Percentiles rank a stretch among this genome's conserved stretches.
phyloP scores from a whole-genome alignment of 2,888 invertebrate species.

The Tolmerus cingulatus region DNA sequence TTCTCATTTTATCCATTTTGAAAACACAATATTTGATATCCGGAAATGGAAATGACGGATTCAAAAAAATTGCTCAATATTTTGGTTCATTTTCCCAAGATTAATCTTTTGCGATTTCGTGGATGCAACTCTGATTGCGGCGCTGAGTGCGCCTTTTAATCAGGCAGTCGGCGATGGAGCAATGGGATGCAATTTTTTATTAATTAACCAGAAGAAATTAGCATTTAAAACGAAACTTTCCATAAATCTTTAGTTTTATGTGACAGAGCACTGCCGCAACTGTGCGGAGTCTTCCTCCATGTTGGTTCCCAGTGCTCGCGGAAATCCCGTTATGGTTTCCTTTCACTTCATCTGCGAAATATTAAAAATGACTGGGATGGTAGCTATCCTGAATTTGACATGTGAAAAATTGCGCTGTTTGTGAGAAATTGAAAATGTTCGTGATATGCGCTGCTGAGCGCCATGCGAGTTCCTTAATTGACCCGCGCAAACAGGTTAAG shows the following conservation, averaged over 20 bases:
- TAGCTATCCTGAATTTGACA: constrained; percentile 29
- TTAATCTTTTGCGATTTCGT: not conserved
- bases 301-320: not conserved
- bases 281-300: not conserved
- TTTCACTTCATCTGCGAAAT: constrained; percentile 5
- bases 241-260: constrained; percentile 14
- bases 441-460: not conserved
- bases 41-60: not conserved
- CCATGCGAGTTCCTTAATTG: constrained; percentile 14
- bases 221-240: constrained; percentile 18
- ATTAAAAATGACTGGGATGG: constrained; percentile 33
- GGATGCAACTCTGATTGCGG: not conserved
- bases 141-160: not conserved
- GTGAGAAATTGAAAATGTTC: constrained; percentile 15
- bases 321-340: constrained; percentile 25
- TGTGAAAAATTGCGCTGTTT: constrained; percentile 2
- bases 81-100: not conserved
- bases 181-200: constrained; percentile 18
- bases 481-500: constrained; percentile 31
- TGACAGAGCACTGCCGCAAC: not conserved
- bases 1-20: not conserved
- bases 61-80: not conserved
- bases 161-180: not conserved
- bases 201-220: constrained; percentile 25
- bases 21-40: not conserved